Conservation (phyloP, 2,888 invertebrate species). For the Smittia sp. region DNA sequence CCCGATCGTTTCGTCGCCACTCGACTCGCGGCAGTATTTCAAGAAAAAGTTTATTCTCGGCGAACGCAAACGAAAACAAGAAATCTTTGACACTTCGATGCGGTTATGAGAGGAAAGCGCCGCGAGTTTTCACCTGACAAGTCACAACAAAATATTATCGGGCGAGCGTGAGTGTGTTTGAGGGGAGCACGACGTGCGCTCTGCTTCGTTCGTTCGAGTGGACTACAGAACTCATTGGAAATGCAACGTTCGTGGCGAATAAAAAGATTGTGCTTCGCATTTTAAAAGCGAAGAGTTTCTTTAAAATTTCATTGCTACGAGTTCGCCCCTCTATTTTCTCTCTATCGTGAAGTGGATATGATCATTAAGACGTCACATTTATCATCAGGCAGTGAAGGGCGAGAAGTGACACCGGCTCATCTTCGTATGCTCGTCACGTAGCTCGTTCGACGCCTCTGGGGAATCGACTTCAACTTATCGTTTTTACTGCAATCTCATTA, state of each 20-base stretch:
- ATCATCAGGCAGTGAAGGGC: background rate
- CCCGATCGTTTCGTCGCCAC: background rate
- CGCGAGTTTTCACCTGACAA: background rate
- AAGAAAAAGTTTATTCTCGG: background rate
- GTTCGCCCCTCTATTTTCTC: background rate
- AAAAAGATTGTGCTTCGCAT: slow-evolving; percentile 29
- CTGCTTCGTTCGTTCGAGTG: background rate
- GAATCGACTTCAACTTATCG: background rate
- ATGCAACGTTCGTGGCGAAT: slow-evolving; percentile 23
- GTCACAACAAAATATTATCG: too few relatives aligned
- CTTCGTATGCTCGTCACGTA: too few relatives aligned
- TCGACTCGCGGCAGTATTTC: background rate
- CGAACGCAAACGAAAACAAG: background rate
- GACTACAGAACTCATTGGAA: slow-evolving; percentile 23
- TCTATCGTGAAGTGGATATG: slow-evolving; percentile 11
- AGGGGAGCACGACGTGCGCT: background rate
- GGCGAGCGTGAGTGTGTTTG: background rate
- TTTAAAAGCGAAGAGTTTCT: slow-evolving; percentile 7
- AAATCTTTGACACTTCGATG: slow-evolving; percentile 6
- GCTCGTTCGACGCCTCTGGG: slow-evolving; percentile 11
- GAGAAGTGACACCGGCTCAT: too few relatives aligned
- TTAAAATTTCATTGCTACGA: slow-evolving; percentile 5
- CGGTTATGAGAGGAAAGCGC: slow-evolving; percentile 5
- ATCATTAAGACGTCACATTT: slow-evolving; percentile 25
- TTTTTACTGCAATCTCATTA: background rate